These are phyloP conservation scores for Zapornia atra DNA, from an alignment of 2,113 vertebrate species.

Conservation along the genomic window DNA sequence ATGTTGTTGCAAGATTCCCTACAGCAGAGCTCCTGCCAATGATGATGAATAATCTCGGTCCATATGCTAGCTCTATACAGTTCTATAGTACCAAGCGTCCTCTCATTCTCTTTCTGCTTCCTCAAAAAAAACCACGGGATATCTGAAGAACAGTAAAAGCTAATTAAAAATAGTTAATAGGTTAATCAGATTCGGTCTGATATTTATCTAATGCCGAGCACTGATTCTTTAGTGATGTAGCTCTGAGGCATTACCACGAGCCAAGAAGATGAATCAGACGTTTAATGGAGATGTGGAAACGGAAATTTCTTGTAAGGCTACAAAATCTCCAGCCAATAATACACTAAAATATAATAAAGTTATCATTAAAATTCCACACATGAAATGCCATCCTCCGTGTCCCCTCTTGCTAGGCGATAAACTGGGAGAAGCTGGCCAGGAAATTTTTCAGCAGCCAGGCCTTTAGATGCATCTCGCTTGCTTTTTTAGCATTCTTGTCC, in stretches of 20 bases:
- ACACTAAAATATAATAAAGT: conserved; percentile 64
- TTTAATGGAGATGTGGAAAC: conserved; percentile 72
- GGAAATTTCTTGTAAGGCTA: conserved; percentile 74
- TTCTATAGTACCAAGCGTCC: not conserved
- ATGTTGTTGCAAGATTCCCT: conserved; percentile 35
- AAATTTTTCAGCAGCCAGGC: not conserved
- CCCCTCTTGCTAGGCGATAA: not conserved
- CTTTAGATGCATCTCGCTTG: not conserved
- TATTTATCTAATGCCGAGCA: conserved; percentile 63
- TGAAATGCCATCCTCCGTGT: not conserved
- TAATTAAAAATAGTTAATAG: conserved; percentile 74
- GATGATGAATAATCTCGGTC: not conserved
- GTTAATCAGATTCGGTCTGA: conserved; percentile 62
- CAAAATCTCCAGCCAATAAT: conserved; percentile 55
- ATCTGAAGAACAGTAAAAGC: conserved; percentile 60
- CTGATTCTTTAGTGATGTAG: conserved; percentile 51
- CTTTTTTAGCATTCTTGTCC: not conserved
- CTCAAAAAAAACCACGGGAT: not conserved
- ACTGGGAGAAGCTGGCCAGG: not conserved
- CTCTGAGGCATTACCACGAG: conserved; percentile 29
- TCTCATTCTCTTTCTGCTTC: conserved; percentile 27
- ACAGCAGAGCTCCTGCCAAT: conserved; percentile 20
- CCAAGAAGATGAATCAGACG: conserved; percentile 74
- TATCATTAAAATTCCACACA: conserved; percentile 67
- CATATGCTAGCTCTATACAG: conserved; percentile 26